Base-by-base conservation (phyloP, 1,140 invertebrate species). In the Nylanderia fulva region DNA sequence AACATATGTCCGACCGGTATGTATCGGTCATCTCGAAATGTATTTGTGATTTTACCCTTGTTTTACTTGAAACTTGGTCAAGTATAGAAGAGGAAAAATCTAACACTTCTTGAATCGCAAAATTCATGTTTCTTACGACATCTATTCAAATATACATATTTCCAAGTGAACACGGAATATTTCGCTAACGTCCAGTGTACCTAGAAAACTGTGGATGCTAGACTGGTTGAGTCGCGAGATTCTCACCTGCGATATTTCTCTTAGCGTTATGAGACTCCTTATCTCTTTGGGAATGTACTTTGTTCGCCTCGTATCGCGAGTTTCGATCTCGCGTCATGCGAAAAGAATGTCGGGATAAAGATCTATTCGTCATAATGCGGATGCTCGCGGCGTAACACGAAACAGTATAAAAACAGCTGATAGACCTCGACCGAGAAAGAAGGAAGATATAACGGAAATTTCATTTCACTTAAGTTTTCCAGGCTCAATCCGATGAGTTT, bases 311-410 rank as follows among this genome's bases (percentile, higher is more conserved):
- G 36, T 39, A 60, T 60, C 72, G 36, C 24, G 6, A 64, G 29
- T 64, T 39, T 48, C n/a, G n/a, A 79, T 36, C 60, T 66, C 33
- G 75, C 45, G n/a, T 64, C 42, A 66, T 36, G 61, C 61, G 61
- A 79, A 52, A 66, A 29, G 42, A 79, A 79, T 66, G 75, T 66
- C 61, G 18, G 66, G 75, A 79, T 79, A 79, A 36, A 21, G 29
- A 79, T 79, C 75, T 8, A 29, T 52, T 77, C 56, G 75, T 64
- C 60, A 36, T 66, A 79, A 79, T 54, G 75, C 45, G 54, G 8
- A n/a, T n/a, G 27, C 27, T 77, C 27, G 4, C n/a, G 13, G 42
- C 39, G 13, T 54, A 48, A 48, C 45, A 5, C 29, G 61, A 27
- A 42, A 18, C 45, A 48, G 15, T 15, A 6, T 54, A 58, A 56